These are phyloP conservation scores for Oreochromis grahami DNA, from an alignment of 2,797 vertebrate genomes.

Conservation along the genomic window DNA sequence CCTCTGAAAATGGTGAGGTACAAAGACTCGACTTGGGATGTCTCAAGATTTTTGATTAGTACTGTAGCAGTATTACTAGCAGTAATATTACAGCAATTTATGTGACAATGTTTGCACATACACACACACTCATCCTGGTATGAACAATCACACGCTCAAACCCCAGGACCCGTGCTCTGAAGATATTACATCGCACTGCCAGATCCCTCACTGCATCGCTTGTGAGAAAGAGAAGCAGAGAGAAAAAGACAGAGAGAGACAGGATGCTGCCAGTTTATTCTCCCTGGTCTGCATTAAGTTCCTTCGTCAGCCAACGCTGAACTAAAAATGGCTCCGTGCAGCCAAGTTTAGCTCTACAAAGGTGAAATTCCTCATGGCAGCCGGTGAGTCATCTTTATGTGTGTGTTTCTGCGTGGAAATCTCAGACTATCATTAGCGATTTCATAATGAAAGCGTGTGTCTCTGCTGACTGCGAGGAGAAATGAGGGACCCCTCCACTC, in stretches of 20 bases:
- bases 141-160: background rate
- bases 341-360: constrained; percentile 70
- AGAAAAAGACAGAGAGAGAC: background rate
- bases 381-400: constrained; percentile 57
- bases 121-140: background rate
- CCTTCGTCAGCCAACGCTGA: constrained; percentile 47
- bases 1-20: background rate
- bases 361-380: constrained; percentile 49
- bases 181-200: constrained; percentile 24
- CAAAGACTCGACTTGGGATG: background rate
- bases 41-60: background rate
- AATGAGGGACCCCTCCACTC: background rate
- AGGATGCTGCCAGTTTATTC: constrained; percentile 27
- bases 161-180: background rate
- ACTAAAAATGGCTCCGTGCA: constrained; percentile 67
- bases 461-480: constrained; percentile 1
- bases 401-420: constrained; percentile 3
- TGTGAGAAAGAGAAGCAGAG: constrained; percentile 6
- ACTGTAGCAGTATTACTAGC: background rate
- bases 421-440: constrained; percentile 42
- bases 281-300: constrained; percentile 42
- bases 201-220: constrained; percentile 29
- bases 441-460: constrained; percentile 11
- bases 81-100: background rate
- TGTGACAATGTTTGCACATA: background rate